These are phyloP conservation scores for Eristalis intricaria DNA, from an alignment of 2,888 invertebrate species.

Conservation along the genomic window DNA sequence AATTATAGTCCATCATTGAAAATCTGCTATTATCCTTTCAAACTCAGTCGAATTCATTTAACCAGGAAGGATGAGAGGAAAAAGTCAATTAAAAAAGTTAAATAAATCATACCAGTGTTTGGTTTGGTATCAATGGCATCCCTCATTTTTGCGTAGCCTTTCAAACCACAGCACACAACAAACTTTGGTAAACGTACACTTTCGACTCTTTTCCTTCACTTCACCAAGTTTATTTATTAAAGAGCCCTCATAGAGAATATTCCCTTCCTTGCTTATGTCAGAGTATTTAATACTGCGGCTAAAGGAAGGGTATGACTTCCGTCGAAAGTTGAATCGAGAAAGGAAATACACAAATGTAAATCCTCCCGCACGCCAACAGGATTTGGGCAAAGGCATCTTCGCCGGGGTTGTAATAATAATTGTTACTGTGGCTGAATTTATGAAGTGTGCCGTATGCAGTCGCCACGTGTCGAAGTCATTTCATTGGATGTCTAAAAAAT, in stretches of 20 bases:
- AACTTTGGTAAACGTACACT: constrained; percentile 53
- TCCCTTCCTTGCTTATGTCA: constrained; percentile 27
- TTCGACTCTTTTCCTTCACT: constrained; percentile 41
- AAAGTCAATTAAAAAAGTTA: constrained; percentile 81
- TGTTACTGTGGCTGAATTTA: constrained; percentile 69
- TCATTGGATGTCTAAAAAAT: constrained; percentile 67
- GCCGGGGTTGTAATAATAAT: constrained; percentile 48
- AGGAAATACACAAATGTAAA: constrained; percentile 62
- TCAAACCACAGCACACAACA: constrained; percentile 50
- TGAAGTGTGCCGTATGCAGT: constrained; percentile 71
- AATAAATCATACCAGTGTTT: constrained; percentile 79
- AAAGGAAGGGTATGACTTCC: constrained; percentile 59
- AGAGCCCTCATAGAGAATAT: constrained; percentile 27
- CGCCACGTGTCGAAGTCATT: constrained; percentile 70
- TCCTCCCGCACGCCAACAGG: constrained; percentile 59
- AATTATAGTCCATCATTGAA: constrained; percentile 17
- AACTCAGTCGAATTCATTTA: constrained; percentile 74
- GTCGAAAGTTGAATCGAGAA: constrained; percentile 38
- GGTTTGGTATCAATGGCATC: constrained; percentile 61
- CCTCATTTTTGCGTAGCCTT: constrained; percentile 30
- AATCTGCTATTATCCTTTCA: constrained; percentile 75
- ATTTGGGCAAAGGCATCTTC: constrained; percentile 52
- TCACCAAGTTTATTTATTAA: constrained; percentile 43
- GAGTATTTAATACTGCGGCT: constrained; percentile 41
- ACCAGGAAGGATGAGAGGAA: constrained; percentile 74